Conservation (phyloP, 2,888 invertebrate genomes). For the Nomada lathburiana region DNA sequence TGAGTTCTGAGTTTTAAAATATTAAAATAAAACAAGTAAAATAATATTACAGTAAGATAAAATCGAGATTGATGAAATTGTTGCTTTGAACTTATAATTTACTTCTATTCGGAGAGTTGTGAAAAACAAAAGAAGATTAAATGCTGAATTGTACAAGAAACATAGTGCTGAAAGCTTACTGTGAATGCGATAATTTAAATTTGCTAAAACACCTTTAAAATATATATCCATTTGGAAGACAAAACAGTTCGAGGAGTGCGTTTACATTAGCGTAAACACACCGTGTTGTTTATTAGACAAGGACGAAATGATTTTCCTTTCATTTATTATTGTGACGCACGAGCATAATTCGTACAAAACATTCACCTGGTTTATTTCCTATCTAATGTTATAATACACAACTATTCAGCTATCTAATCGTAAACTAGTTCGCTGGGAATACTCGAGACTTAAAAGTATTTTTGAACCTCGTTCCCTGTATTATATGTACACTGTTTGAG, state of each 20-base stretch:
- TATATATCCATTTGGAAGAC: background rate
- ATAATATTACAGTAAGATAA: too few relatives aligned
- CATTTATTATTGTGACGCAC: slow-evolving; percentile 20
- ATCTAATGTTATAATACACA: slow-evolving; percentile 23
- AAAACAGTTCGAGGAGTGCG: background rate
- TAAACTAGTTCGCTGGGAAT: slow-evolving; percentile 24
- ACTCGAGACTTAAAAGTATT: background rate
- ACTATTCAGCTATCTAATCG: background rate
- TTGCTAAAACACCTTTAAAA: background rate
- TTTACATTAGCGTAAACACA: slow-evolving; percentile 19
- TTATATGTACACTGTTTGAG: background rate
- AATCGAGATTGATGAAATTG: too few relatives aligned
- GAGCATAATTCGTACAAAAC: slow-evolving; percentile 16
- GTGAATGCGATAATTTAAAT: background rate
- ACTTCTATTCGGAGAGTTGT: background rate
- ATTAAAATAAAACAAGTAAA: too few relatives aligned
- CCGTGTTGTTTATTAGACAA: background rate
- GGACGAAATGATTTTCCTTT: background rate
- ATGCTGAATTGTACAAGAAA: background rate
- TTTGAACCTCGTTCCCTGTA: slow-evolving; percentile 1
- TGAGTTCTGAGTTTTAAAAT: background rate
- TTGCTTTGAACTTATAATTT: too few relatives aligned
- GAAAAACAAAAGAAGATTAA: background rate
- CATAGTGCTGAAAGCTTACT: background rate
- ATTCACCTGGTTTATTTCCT: background rate